Conservation (phyloP, 2,888 invertebrate genomes). For the Endotricha flammealis region DNA sequence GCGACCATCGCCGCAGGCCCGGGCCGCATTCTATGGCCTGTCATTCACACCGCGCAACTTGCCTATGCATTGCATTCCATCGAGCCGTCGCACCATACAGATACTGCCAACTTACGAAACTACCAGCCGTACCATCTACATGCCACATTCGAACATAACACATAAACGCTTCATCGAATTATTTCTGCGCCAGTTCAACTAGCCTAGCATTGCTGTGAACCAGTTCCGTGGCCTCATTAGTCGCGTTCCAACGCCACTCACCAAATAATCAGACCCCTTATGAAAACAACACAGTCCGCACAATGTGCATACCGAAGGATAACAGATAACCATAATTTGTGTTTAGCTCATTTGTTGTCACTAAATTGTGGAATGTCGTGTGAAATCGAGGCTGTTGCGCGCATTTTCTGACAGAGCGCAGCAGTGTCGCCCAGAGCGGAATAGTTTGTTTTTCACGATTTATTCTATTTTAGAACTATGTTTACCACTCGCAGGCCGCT, state of each 20-base stretch:
- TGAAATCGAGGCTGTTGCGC: constrained; percentile 76
- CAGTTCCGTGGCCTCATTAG: constrained; percentile 68
- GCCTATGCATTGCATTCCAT: constrained; percentile 77
- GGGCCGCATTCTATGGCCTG: constrained; percentile 78
- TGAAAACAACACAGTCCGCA: constrained; percentile 45
- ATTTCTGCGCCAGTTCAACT: constrained; percentile 62
- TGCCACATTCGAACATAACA: constrained; percentile 51
- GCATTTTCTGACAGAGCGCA: constrained; percentile 80
- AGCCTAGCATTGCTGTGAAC: constrained; percentile 64
- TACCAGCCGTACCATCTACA: constrained; percentile 47
- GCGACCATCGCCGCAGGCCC: constrained; percentile 77
- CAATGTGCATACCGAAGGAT: constrained; percentile 64
- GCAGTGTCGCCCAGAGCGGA: constrained; percentile 66
- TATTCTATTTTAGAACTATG: constrained; percentile 59
- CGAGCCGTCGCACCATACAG: constrained; percentile 59
- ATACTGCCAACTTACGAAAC: constrained; percentile 61
- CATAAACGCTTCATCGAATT: constrained; percentile 62
- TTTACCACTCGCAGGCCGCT: constrained; percentile 52
- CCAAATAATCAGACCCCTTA: constrained; percentile 42
- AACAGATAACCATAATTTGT: constrained; percentile 76
- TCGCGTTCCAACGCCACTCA: constrained; percentile 45
- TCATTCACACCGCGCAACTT: constrained; percentile 78
- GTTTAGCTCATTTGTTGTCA: constrained; percentile 79
- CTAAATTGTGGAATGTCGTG: constrained; percentile 79
- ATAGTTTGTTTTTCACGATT: constrained; percentile 73